These are phyloP conservation scores for Spatulosminthurus flaviceps DNA, from an alignment of 2,888 invertebrate species.

Conservation along the genomic window DNA sequence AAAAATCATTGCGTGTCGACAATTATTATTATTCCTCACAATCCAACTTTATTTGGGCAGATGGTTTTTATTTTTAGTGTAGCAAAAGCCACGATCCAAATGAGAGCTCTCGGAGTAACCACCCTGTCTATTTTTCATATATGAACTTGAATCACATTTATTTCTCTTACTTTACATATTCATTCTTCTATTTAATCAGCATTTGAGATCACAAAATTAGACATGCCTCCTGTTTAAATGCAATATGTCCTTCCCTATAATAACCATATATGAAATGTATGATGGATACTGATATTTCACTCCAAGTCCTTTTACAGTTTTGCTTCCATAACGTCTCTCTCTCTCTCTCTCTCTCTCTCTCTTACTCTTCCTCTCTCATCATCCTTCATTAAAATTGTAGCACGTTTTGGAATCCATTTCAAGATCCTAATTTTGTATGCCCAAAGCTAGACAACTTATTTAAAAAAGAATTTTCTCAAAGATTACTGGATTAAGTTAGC, in stretches of 20 bases:
- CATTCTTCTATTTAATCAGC: too few relatives aligned
- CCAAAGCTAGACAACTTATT: not conserved
- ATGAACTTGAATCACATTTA: not conserved
- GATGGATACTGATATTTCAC: not conserved
- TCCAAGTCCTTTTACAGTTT: conserved; percentile 2
- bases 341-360: too few relatives aligned
- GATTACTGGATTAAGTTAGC: not conserved
- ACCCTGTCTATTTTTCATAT: not conserved
- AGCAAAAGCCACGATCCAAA: not conserved
- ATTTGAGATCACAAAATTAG: conserved; percentile 4
- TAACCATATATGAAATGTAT: not conserved
- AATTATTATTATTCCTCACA: too few relatives aligned
- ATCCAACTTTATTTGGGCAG: not conserved
- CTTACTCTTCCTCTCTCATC: not conserved
- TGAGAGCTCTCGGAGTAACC: not conserved
- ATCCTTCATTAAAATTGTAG: not conserved
- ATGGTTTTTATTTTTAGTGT: not conserved
- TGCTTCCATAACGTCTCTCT: not conserved
- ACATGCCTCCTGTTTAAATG: not conserved
- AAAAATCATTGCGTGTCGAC: not conserved
- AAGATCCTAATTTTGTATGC: not conserved
- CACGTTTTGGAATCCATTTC: not conserved
- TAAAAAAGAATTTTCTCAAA: not conserved
- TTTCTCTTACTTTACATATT: not conserved
- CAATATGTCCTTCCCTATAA: not conserved